Evolutionary conservation across 2,797 vertebrate species (phyloP).

Genomic region (Vespertilio murinus): DNA sequence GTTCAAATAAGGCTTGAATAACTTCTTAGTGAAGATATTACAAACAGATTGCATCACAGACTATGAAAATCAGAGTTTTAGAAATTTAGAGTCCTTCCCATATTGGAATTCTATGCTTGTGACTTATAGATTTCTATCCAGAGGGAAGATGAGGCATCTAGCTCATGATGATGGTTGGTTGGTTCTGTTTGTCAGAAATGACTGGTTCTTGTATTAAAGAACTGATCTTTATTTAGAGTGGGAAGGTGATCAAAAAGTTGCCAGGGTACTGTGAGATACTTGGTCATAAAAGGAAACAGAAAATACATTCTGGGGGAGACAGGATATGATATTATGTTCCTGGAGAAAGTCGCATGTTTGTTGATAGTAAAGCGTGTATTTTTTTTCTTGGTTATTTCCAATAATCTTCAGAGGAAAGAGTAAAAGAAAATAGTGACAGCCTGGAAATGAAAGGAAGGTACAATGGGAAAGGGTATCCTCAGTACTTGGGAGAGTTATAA

Average conservation of each 20-base stretch:
- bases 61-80: conserved; percentile 26
- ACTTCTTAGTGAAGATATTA: conserved; percentile 27
- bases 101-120: conserved; percentile 36
- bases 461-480: not conserved
- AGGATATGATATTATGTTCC: not conserved
- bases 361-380: not conserved
- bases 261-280: not conserved
- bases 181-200: conserved; percentile 13
- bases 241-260: conserved; percentile 6
- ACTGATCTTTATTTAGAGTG: conserved; percentile 4
- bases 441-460: not conserved
- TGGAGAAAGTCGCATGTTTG: not conserved
- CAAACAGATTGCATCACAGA: not conserved
- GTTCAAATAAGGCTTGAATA: conserved; percentile 22
- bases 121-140: conserved; percentile 28
- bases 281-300: conserved; percentile 52
- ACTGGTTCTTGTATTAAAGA: not conserved
- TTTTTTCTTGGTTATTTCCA: not conserved
- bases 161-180: not conserved
- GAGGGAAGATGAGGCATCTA: conserved; percentile 27
- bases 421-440: not conserved
- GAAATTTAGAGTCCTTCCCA: not conserved
- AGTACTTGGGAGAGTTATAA: not conserved
- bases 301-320: conserved; percentile 11
- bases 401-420: not conserved